Base-by-base conservation (phyloP, 2,888 invertebrate genomes). In the Sarcophaga subvicina region DNA sequence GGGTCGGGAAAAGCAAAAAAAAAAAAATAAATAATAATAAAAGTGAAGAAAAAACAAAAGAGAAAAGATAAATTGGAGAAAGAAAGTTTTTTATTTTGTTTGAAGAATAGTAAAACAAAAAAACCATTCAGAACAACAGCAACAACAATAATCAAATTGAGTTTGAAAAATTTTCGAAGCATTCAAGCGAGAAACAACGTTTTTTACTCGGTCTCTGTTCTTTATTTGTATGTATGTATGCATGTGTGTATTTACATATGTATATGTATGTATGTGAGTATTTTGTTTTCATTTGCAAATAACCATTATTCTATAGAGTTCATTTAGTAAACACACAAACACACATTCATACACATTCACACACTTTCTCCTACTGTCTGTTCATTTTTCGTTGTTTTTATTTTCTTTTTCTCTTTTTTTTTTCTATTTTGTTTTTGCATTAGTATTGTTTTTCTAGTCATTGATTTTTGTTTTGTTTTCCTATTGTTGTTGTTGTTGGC, bases 61-160 rank as follows among this genome's bases (percentile, higher is more conserved):
- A 45, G 6, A 47, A 59, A n/a, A 77, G 3, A 78, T 62, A 64
- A 77, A 54, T 54, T 54, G 17, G 17, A 47, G 60, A 59, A 73
- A 37, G n/a, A 63, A 20, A 63, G 47, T 14, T 14, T 17, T 45
- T 47, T 64, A 1, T 54, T 37, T 37, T 37, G 37, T 17, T 54
- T 17, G 17, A 17, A 54, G 62, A 83, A 72, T 71, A 76, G 82
- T 69, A 75, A 79, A 82, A 81, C 25, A 63, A 27, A 59, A 81
- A 73, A 78, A 82, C 47, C 76, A 86, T 86, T 83, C 80, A 73
- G 76, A 83, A 86, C 80, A 54, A 54, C 12, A 54, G 3, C 4
- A 54, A 14, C 54, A 86, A 83, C 83, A 86, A 86, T 86, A 86
- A 83, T 77, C 79, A 86, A 86, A 86, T 83, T 80, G 80, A 86